Evolutionary conservation across 2,797 vertebrate genomes (phyloP).

Genomic region (Hypotaenidia okinawae): DNA sequence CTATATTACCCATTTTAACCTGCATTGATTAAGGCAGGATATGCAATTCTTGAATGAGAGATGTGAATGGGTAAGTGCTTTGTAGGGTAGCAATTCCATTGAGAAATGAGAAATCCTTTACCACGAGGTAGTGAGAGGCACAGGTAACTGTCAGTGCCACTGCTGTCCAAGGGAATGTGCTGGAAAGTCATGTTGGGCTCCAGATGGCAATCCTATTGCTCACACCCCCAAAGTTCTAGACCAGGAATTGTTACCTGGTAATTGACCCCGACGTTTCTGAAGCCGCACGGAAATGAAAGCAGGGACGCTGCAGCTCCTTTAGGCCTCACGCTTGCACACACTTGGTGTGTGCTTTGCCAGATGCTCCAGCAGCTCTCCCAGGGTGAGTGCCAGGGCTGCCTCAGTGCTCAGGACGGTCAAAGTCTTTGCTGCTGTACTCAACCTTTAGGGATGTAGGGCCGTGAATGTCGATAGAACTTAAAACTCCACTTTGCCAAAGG

Average conservation of each 20-base stretch:
- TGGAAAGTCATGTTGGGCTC: background rate
- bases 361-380: background rate
- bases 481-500: background rate
- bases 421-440: background rate
- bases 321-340: accelerated
- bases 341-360: background rate
- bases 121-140: background rate
- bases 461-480: background rate
- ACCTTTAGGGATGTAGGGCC: background rate
- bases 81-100: background rate
- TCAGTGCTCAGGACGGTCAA: background rate
- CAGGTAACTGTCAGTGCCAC: background rate
- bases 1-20: background rate
- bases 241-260: background rate
- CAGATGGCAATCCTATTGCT: constrained; percentile 43
- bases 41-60: background rate
- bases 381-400: background rate
- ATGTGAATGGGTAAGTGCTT: background rate
- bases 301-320: background rate
- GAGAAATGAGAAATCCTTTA: background rate
- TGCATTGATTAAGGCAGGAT: background rate
- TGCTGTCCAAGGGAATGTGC: background rate
- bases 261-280: background rate
- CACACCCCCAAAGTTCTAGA: background rate
- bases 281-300: background rate